Percentiles rank a stretch among this genome's conserved stretches.
Evolutionary conservation across 2,113 vertebrate genomes (phyloP).

Genomic region (Acrocephalus kingi): DNA sequence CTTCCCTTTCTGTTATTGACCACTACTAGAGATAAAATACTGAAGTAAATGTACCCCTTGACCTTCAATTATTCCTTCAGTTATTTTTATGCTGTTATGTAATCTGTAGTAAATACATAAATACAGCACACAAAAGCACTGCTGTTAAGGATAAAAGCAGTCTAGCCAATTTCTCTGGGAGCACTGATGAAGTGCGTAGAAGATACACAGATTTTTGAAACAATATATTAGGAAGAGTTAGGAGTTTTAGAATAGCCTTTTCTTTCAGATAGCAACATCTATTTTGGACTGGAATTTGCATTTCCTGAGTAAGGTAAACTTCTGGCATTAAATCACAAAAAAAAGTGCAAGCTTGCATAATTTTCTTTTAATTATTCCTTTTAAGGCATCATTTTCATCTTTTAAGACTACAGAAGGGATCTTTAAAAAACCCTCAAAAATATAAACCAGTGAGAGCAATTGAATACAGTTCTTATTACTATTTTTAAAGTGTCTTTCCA

Average conservation of each 20-base stretch:
- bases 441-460: neutral
- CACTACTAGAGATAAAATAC: neutral
- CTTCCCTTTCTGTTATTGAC: neutral
- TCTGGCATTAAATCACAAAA: neutral
- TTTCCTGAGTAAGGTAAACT: neutral
- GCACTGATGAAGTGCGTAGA: neutral
- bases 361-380: neutral
- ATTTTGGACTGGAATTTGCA: neutral
- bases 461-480: neutral
- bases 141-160: neutral
- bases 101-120: neutral
- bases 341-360: neutral
- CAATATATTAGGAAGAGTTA: neutral
- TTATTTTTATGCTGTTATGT: neutral
- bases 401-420: neutral
- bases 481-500: conserved; percentile 31
- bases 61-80: neutral
- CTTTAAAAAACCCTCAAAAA: neutral
- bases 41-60: neutral
- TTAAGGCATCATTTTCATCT: neutral
- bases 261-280: neutral
- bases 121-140: neutral
- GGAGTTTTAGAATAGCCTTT: neutral
- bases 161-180: neutral
- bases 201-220: neutral